Conservation (phyloP, 2,113 vertebrate species). For the Zapus hudsonius region DNA sequence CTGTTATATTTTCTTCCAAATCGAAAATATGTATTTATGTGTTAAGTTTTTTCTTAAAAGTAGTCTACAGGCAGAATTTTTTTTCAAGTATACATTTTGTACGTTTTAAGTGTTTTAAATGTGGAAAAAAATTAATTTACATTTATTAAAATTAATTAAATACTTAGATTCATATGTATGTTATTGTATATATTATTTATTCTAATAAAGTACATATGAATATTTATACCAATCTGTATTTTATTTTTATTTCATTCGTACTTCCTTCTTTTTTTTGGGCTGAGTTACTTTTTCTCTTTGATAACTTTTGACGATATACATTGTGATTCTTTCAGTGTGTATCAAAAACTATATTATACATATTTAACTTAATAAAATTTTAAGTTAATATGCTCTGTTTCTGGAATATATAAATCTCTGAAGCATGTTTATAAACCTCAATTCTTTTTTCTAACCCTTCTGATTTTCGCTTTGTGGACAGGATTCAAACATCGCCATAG, state of each 20-base stretch:
- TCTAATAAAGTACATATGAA: not conserved
- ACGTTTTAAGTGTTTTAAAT: constrained; percentile 17
- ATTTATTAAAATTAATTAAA: not conserved
- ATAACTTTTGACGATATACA: not conserved
- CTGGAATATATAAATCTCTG: not conserved
- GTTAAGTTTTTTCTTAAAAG: not conserved
- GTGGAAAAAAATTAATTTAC: not conserved
- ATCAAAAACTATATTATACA: not conserved
- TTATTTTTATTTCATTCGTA: not conserved
- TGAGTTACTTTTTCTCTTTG: not conserved
- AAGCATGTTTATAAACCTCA: not conserved
- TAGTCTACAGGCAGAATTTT: not conserved
- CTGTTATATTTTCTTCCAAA: not conserved
- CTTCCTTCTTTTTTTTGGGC: not conserved
- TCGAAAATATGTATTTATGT: not conserved
- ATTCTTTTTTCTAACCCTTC: not conserved
- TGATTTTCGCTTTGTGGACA: not conserved
- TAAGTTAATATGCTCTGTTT: not conserved
- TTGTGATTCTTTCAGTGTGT: not conserved
- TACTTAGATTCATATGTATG: not conserved
- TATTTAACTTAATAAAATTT: not conserved
- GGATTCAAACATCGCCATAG: not conserved
- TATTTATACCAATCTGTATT: not conserved
- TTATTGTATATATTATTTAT: not conserved
- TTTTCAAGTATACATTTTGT: not conserved